phyloP scores from a whole-genome alignment of 2,113 vertebrate species.

The Catagonus wagneri region DNA sequence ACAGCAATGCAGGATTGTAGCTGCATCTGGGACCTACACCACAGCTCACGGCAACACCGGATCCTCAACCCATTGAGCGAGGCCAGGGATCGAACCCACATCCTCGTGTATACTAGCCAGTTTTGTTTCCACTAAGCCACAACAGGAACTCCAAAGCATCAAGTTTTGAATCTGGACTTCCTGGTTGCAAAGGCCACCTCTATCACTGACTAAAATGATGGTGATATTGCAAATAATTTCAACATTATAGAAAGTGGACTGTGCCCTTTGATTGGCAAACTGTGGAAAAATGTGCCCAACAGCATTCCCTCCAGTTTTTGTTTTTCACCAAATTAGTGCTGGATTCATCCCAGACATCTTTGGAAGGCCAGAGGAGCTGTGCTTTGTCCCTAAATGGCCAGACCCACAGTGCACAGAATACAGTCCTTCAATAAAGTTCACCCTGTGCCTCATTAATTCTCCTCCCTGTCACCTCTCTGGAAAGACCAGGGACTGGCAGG shows the following conservation, averaged over 20 bases:
- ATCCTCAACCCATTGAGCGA: no score
- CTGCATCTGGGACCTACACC: no score
- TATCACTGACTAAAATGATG: neutral
- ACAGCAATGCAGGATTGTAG: no score
- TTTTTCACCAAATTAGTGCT: neutral
- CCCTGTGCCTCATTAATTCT: neutral
- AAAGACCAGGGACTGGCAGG: neutral
- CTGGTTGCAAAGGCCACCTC: neutral
- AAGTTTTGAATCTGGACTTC: neutral
- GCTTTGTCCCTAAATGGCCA: neutral
- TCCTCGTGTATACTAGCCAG: no score
- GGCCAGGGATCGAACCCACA: no score
- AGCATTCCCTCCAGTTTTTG: neutral
- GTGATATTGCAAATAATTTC: neutral
- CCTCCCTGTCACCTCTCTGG: neutral
- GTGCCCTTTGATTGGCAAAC: neutral
- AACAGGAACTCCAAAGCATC: no score
- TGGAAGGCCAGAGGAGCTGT: neutral
- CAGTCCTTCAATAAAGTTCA: neutral
- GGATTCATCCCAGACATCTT: neutral
- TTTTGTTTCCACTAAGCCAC: no score
- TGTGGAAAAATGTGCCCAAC: neutral
- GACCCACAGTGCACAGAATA: constrained; percentile 8
- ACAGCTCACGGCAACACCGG: no score
- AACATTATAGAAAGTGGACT: neutral